Evolutionary conservation across 92 coral and sea anemone species (phyloP).

Genomic region (Metridium senile): DNA sequence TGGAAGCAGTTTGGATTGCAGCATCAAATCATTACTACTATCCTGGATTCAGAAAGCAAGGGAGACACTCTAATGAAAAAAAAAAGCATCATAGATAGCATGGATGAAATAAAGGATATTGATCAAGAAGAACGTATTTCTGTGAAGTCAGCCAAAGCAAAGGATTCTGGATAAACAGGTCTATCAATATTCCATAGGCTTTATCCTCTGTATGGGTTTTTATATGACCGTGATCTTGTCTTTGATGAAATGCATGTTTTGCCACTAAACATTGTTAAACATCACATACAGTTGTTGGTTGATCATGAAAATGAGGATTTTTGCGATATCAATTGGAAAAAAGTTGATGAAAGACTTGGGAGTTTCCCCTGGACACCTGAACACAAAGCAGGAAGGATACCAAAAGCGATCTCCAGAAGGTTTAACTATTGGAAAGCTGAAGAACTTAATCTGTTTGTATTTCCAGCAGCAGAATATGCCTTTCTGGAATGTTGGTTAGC

Average conservation of each 20-base stretch:
- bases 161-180: conserved; percentile 57
- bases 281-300: conserved; percentile 30
- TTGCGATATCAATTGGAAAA: conserved; percentile 34
- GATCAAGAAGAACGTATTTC: conserved; percentile 62
- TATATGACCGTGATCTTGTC: conserved; percentile 52
- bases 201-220: conserved; percentile 51
- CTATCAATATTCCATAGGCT: conserved; percentile 57
- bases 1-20: conserved; percentile 45
- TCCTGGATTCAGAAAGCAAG: conserved; percentile 57
- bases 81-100: conserved; percentile 33
- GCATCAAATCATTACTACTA: conserved; percentile 62
- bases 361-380: conserved; percentile 62
- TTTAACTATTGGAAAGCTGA: conserved; percentile 64
- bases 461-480: conserved; percentile 53
- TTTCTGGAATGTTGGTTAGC: conserved; percentile 32
- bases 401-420: conserved; percentile 38
- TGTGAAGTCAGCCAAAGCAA: conserved; percentile 46
- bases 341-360: conserved; percentile 54
- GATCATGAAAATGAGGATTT: conserved; percentile 35
- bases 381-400: conserved; percentile 37
- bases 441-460: conserved; percentile 49
- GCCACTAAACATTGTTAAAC: conserved; percentile 57
- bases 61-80: conserved; percentile 36
- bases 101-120: conserved; percentile 45
- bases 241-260: conserved; percentile 67